Evolutionary conservation across 1,140 invertebrate species (phyloP).

Genomic region (Pissodes strobi): DNA sequence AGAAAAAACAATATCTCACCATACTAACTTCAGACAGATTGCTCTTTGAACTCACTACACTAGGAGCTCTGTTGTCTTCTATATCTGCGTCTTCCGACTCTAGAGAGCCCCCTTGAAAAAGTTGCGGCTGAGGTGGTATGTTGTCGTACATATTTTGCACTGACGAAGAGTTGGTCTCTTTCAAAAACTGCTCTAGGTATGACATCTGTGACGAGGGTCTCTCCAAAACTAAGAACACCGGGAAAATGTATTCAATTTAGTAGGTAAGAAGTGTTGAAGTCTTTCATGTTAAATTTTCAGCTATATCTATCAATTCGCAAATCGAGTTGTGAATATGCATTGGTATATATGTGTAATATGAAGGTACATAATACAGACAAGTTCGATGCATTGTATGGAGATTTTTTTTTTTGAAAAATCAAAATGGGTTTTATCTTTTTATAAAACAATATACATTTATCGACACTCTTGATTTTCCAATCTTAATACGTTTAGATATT

Average conservation of each 20-base stretch:
- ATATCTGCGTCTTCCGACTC: slow-evolving; percentile 78
- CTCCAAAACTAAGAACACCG: slow-evolving; percentile 72
- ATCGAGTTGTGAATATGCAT: neutral
- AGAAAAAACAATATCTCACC: slow-evolving; percentile 67
- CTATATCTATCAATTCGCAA: slow-evolving; percentile 6
- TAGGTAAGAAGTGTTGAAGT: neutral
- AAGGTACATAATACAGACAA: no score
- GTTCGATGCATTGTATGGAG: no score
- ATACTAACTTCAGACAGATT: slow-evolving; percentile 80
- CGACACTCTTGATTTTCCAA: no score
- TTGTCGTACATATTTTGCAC: slow-evolving; percentile 50
- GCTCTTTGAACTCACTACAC: slow-evolving; percentile 80
- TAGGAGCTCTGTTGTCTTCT: slow-evolving; percentile 75
- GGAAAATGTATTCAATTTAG: neutral
- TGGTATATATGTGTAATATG: no score
- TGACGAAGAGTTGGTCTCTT: slow-evolving; percentile 64
- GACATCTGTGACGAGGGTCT: slow-evolving; percentile 86
- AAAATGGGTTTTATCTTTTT: no score
- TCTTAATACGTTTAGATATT: no score
- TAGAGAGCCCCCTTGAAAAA: slow-evolving; percentile 63
- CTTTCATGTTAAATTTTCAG: slow-evolving; percentile 24
- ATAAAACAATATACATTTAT: no score
- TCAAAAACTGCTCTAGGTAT: slow-evolving; percentile 85
- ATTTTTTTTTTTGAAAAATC: no score
- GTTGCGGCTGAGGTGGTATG: slow-evolving; percentile 41